Evolutionary conservation across 2,113 vertebrate genomes (phyloP).

Genomic region (Semnornis frantzii): DNA sequence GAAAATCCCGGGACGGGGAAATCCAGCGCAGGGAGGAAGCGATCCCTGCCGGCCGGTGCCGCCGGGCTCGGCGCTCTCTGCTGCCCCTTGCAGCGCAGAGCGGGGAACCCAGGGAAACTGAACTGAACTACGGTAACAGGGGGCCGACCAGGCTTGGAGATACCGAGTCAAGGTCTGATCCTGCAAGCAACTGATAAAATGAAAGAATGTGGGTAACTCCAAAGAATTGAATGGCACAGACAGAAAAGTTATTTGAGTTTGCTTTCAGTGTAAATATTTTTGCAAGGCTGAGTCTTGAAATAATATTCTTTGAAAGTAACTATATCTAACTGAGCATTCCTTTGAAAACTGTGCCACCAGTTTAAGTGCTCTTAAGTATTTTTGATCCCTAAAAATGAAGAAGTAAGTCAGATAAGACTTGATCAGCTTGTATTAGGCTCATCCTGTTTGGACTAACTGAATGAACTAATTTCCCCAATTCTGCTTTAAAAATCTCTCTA

Average conservation of each 20-base stretch:
- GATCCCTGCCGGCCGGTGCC: fast-evolving
- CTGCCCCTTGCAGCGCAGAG: neutral
- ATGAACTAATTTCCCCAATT: neutral
- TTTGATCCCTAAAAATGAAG: neutral
- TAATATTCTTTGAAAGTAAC: neutral
- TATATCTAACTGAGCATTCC: neutral
- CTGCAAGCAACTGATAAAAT: neutral
- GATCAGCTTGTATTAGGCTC: neutral
- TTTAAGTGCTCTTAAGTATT: neutral
- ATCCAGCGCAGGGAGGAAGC: neutral
- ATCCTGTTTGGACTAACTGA: neutral
- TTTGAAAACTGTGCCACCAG: neutral
- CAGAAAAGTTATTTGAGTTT: neutral
- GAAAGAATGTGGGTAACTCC: neutral
- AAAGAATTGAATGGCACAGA: neutral
- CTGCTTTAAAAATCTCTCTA: neutral
- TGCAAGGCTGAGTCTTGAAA: neutral
- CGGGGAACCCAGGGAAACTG: neutral
- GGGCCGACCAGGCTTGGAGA: neutral
- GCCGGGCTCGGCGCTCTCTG: constrained; percentile 41
- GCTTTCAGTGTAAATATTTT: neutral
- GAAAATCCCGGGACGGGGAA: constrained; percentile 33
- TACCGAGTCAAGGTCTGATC: neutral
- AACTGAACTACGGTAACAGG: fast-evolving
- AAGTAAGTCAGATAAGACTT: neutral